These are phyloP conservation scores for Eriocheir sinensis DNA, from an alignment of 1,140 invertebrate genomes.

Conservation along the genomic window DNA sequence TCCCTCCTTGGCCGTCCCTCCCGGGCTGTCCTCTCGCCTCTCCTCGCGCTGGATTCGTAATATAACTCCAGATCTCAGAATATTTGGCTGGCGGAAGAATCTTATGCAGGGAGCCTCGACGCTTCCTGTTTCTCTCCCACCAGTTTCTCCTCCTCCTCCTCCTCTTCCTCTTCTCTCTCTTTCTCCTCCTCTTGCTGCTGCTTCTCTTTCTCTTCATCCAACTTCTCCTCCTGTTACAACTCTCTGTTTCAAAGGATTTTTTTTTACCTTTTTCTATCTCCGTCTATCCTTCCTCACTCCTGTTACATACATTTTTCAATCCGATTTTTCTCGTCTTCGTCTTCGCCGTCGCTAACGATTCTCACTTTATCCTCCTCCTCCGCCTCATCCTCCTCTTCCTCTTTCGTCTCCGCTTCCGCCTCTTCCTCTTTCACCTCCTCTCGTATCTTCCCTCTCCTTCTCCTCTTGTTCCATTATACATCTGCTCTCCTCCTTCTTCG, in stretches of 20 bases:
- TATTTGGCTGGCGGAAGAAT: neutral
- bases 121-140: neutral
- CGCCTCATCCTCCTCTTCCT: neutral
- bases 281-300: neutral
- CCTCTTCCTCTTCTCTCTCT: neutral
- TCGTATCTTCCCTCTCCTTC: no score
- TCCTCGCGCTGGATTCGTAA: neutral
- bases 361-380: neutral
- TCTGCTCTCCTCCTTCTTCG: no score
- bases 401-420: neutral
- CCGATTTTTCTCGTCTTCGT: neutral
- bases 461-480: no score
- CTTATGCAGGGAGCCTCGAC: neutral
- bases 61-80: neutral
- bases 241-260: slow-evolving; percentile 15
- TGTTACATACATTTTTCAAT: neutral
- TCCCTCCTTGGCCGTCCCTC: no score
- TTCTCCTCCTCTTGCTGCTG: no score
- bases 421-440: no score
- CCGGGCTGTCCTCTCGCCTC: no score
- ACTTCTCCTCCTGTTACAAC: neutral
- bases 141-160: no score
- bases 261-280: neutral
- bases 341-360: neutral
- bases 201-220: no score